Evolutionary conservation across 2,888 invertebrate species (phyloP), one percentile per base, ranked within the genome.

Genomic region (Aporophyla lueneburgensis): DNA sequence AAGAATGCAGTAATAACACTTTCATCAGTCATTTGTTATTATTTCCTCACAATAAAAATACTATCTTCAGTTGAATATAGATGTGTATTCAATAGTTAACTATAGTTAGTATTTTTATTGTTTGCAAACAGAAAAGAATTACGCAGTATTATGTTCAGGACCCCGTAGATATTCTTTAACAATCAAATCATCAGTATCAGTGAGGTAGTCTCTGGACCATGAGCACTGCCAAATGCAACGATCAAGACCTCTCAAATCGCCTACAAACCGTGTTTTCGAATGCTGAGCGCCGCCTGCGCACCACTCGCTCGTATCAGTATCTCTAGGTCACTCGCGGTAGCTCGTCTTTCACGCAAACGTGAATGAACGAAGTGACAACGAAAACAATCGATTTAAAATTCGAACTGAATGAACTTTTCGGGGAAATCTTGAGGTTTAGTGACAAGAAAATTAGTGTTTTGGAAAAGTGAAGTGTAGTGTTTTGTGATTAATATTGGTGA

Each of bases 291-390:
- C 90, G 92, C 93, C 91, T 91, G 92, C 92, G 93, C 93, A 82
- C 83, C 93, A 80, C 83, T 84, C 84, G 85, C 75, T 84, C 86
- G 89, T 93, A 93, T 93, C 93, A 93, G 92, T 93, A 93, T 91
- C 92, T 94, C 86, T 93, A 93, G 94, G 94, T 93, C 94, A 94
- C 89, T 87, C 87, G 92, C 86, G 86, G 86, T 83, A 85, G 91
- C 92, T 89, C 91, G 92, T 89, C 86, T 89, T 81, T 80, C 78
- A 73, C 78, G 73, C 67, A 51, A 71, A 75, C 72, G 82, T 74
- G 71, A 83, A 77, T 74, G 76, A 86, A 76, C 51, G 85, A 80
- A 76, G 80, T 77, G 74, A 75, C 61, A 74, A 74, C 78, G 74
- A 85, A 83, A 83, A 85, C 76, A 77, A 73, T 78, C 80, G 73